A percentile compares a stretch with the other conserved stretches of the same genome.
Evolutionary conservation across 2,797 vertebrate genomes (phyloP).

Genomic region (Sebastes itinus): DNA sequence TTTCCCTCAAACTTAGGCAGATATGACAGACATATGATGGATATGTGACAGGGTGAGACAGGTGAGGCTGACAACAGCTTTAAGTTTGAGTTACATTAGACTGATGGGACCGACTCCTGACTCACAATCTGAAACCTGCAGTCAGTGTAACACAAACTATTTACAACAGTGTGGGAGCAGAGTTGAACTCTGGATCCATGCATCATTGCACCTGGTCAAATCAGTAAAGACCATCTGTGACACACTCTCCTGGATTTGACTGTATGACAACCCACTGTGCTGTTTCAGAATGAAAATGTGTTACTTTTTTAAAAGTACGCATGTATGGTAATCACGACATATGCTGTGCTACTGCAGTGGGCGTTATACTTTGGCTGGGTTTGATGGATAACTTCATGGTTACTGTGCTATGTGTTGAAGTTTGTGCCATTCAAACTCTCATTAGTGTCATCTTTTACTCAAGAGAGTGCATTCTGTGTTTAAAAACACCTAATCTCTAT

Average conservation of each 20-base stretch:
- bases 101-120: not conserved
- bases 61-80: not conserved
- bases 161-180: not conserved
- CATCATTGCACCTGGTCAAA: not conserved
- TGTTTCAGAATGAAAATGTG: not conserved
- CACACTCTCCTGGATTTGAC: not conserved
- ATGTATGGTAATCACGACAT: not conserved
- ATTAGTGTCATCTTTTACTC: not conserved
- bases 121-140: not conserved
- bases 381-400: not conserved
- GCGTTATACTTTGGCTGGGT: not conserved
- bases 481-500: not conserved
- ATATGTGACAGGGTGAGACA: constrained; percentile 1
- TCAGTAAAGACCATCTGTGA: not conserved
- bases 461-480: not conserved
- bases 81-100: not conserved
- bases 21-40: constrained; percentile 16
- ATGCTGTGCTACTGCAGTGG: not conserved
- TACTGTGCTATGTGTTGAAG: not conserved
- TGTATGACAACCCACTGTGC: not conserved
- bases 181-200: not conserved
- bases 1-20: not conserved
- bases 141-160: not conserved
- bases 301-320: not conserved
- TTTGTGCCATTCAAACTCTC: not conserved